Evolutionary conservation across 1,140 invertebrate species (phyloP).

Genomic region (Ctenoplectra terminalis): DNA sequence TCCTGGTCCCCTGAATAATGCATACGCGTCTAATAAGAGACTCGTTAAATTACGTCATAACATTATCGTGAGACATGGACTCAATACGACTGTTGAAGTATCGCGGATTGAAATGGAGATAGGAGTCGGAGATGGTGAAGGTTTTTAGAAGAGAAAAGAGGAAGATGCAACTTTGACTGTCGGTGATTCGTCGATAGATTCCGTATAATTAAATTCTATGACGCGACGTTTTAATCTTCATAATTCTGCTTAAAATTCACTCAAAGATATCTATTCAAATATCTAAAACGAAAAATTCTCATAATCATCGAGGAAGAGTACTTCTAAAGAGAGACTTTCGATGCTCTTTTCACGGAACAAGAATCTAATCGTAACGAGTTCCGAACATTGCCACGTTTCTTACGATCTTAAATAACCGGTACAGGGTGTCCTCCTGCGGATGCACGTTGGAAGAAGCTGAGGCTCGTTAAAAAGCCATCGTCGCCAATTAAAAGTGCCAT

Average conservation of each 20-base stretch:
- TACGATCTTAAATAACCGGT: conserved; percentile 32
- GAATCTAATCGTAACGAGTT: background rate
- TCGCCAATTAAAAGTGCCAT: conserved; percentile 26
- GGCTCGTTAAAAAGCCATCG: conserved; percentile 30
- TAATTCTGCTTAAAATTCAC: no score
- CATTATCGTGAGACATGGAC: background rate
- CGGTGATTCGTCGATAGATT: no score
- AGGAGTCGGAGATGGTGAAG: rapidly evolving
- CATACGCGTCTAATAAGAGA: conserved; percentile 26
- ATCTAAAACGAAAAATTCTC: background rate
- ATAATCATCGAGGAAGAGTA: background rate
- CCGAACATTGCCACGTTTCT: background rate
- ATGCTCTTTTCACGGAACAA: background rate
- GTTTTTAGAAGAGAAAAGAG: no score
- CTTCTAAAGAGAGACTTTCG: background rate
- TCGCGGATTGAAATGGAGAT: background rate
- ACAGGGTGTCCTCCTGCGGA: background rate
- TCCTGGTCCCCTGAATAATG: conserved; percentile 26
- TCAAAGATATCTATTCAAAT: no score
- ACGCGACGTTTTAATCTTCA: no score
- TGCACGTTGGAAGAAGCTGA: background rate
- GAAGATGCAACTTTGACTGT: no score
- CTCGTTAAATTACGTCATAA: conserved; percentile 21
- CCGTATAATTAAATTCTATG: no score
- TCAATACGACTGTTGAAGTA: background rate